Evolutionary conservation across 2,888 invertebrate species (phyloP).

Genomic region (Latrodectus hesperus): DNA sequence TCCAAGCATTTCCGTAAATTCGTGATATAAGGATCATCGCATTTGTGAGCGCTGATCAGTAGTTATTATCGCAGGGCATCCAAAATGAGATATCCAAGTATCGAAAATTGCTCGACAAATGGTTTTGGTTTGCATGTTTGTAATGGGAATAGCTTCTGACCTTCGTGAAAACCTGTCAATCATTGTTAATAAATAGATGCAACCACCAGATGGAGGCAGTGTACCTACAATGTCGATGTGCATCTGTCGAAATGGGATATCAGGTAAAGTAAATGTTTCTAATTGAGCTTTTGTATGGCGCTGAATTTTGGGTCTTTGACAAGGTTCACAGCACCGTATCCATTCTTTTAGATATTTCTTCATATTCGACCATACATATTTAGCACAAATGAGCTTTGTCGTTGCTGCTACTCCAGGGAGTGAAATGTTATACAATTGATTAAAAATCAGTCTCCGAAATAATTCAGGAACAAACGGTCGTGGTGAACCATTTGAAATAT

Average conservation of each 20-base stretch:
- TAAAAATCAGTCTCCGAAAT: not conserved
- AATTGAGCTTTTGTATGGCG: not conserved
- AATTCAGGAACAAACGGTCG: not conserved
- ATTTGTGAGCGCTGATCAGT: not conserved
- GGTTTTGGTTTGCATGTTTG: conserved; percentile 3
- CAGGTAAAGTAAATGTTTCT: not conserved
- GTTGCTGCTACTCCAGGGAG: not conserved
- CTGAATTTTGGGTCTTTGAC: not conserved
- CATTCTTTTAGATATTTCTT: not conserved
- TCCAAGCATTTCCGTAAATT: not conserved
- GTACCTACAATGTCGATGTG: conserved; percentile 7
- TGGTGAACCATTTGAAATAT: not conserved
- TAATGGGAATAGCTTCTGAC: not conserved
- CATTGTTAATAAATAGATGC: not conserved
- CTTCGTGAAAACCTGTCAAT: not conserved
- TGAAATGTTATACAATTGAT: not conserved
- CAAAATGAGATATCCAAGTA: conserved; percentile 6
- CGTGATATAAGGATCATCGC: not conserved
- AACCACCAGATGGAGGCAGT: not conserved
- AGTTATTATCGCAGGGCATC: not conserved
- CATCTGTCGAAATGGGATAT: not conserved
- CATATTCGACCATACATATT: not conserved
- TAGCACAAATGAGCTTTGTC: not conserved
- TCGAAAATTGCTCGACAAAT: conserved; percentile 11
- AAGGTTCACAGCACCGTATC: not conserved